Base-by-base conservation (phyloP, 1,140 invertebrate species). In the Euglossa dilemma region DNA sequence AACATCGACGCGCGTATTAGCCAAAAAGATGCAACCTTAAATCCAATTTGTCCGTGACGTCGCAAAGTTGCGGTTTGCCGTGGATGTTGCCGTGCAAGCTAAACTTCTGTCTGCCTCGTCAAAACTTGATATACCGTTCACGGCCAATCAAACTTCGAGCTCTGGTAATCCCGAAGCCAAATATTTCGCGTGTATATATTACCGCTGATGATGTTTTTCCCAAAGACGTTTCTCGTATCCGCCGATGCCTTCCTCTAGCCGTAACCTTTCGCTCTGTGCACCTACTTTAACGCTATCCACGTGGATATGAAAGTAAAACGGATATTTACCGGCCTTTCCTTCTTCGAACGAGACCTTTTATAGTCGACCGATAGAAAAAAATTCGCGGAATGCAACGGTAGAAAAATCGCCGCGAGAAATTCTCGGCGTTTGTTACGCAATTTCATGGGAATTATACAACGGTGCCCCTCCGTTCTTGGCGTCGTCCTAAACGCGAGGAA, bases 101-200 rank as follows among this genome's bases (percentile, higher is more conserved):
- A 74, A 92, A 93, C 89, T 93, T 93, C 89, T 88, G 78, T 83
- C 85, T 84, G 86, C 85, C 80, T 71, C 77, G 78, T 89, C 90
- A 93, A 93, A 93, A 92, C 91, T 93, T 93, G 91, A 93, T 93
- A 93, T 91, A 91, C 91, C 72, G 91, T 92, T 91, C 89, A 90
- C 90, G 91, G 91, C 92, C 91, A 94, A 94, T 94, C 93, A 94
- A 94, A 94, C 91, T 93, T 94, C 91, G 88, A 92, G 90, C 91
- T 93, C 87, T 86, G 86, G 88, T 93, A 93, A 94, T 93, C 90
- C 90, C 80, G 80, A 84, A 90, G 88, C 90, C 90, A 92, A 92
- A 93, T 92, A 93, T 92, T 89, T 90, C 90, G 88, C 92, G 91
- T 91, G 89, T 36, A 36, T 89, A 92, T 89, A 89, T 92, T 91